Evolutionary conservation across 2,113 vertebrate species (phyloP), one percentile per base, ranked within the genome.

Genomic region (Calidris pygmaea): DNA sequence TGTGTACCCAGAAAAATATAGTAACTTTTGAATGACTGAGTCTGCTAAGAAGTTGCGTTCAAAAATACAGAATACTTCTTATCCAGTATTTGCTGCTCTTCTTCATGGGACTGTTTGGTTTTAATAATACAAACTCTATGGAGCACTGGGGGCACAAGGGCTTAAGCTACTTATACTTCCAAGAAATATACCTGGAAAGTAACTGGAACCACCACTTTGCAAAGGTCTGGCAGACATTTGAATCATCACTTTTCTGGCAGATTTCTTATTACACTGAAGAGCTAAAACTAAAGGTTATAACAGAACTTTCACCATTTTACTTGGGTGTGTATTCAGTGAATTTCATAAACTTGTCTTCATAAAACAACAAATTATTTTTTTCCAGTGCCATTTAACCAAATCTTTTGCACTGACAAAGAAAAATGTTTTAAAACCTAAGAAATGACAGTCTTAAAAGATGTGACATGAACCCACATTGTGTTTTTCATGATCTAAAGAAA

Each of bases 101-200:
- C 12, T 14, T 86, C 12, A 58, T 1, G 4, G 6, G 8, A 23
- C 60, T 47, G 2, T 43, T 73, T 13, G 17, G 14, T 72, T 76
- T 63, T 16, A 52, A 29, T 52, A 66, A 85, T 30, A 60, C 8
- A 37, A 85, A 29, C 12, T 10, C 16, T 39, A 18, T 2, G 48
- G 41, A 53, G 3, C 8, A 41, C 0, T 53, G 23, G 2, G 3
- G 5, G 4, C 10, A 32, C 29, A 73, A 73, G 7, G 50, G 1
- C 7, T 78, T 66, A 70, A 77, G 26, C 5, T 32, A 22, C 3
- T 81, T 53, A 20, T 3, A 37, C 5, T 55, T 55, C 16, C 48
- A 80, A 59, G 30, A 83, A 88, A 29, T 41, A 43, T 14, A 78
- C 5, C 23, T 29, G 30, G 26, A 55, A 14, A 43, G 4, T 19